Conservation (phyloP, 1,140 invertebrate species). For the Heliconius hewitsoni region DNA sequence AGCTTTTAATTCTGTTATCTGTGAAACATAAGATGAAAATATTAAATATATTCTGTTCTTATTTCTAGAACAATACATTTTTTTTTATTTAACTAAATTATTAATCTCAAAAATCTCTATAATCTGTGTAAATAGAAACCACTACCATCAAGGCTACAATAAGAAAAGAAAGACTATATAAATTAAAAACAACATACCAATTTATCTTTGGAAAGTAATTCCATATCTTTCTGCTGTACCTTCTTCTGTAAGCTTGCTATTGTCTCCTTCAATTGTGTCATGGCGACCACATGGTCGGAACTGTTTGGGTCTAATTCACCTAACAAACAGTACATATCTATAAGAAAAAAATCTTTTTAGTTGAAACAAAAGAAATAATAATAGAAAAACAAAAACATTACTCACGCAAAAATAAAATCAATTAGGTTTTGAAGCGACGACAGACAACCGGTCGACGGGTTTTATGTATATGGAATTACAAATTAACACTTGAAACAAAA, state of each 20-base stretch:
- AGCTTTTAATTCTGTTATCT: conserved; percentile 97
- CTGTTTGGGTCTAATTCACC: conserved; percentile 90
- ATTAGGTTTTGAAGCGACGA: not conserved
- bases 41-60: too few relatives aligned
- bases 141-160: too few relatives aligned
- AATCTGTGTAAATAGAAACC: too few relatives aligned
- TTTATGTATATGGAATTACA: conserved; percentile 14
- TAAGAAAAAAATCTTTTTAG: conserved; percentile 23
- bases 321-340: conserved; percentile 42
- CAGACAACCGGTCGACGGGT: not conserved
- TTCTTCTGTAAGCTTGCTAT: conserved; percentile 96
- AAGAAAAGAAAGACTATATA: too few relatives aligned
- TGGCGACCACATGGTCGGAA: conserved; percentile 96
- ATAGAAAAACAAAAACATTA: conserved; percentile 27
- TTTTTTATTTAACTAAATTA: too few relatives aligned
- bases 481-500: conserved; percentile 24
- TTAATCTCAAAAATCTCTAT: too few relatives aligned
- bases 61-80: too few relatives aligned
- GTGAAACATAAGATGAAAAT: conserved; percentile 35
- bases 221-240: conserved; percentile 91
- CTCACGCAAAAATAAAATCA: conserved; percentile 8
- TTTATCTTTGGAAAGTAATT: conserved; percentile 94
- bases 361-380: conserved; percentile 27
- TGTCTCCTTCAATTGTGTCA: conserved; percentile 96
- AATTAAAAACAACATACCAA: conserved; percentile 82